Conservation (phyloP, 2,888 invertebrate genomes). For the Amphimallon solstitiale region DNA sequence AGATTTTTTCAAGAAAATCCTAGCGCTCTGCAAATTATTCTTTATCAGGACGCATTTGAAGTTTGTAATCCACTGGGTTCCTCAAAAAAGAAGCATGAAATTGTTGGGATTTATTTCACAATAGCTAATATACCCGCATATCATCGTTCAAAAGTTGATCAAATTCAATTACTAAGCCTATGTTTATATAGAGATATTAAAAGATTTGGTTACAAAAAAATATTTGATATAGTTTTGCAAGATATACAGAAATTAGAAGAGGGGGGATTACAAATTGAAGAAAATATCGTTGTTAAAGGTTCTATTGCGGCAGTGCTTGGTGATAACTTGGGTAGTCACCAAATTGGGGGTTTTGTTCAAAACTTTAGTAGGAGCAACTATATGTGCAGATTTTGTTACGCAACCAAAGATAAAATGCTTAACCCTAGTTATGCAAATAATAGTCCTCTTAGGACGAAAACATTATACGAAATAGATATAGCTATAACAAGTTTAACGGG, state of each 20-base stretch:
- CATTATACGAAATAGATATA: too few relatives aligned
- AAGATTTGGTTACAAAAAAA: conserved; percentile 43
- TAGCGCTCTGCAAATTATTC: conserved; percentile 43
- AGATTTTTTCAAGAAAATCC: conserved; percentile 39
- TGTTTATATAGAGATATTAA: conserved; percentile 48
- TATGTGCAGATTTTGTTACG: conserved; percentile 47
- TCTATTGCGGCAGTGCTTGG: conserved; percentile 46
- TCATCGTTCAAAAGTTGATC: conserved; percentile 45
- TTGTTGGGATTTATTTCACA: conserved; percentile 51
- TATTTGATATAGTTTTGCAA: background rate
- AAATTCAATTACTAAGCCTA: conserved; percentile 51
- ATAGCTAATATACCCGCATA: conserved; percentile 49
- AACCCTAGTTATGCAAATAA: too few relatives aligned
- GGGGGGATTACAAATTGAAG: conserved; percentile 42
- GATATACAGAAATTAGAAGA: conserved; percentile 48
- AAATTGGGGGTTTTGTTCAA: conserved; percentile 48
- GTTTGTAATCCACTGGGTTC: conserved; percentile 52
- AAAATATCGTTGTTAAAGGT: conserved; percentile 42
- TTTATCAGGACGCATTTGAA: conserved; percentile 54
- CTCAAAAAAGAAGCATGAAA: conserved; percentile 50
- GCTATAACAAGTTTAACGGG: too few relatives aligned
- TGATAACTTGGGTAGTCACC: conserved; percentile 46
- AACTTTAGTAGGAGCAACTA: conserved; percentile 44
- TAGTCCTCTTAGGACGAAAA: too few relatives aligned
- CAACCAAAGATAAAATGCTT: too few relatives aligned